Conservation (phyloP, 1,140 invertebrate species). For the Pemphigus obesinymphae region DNA sequence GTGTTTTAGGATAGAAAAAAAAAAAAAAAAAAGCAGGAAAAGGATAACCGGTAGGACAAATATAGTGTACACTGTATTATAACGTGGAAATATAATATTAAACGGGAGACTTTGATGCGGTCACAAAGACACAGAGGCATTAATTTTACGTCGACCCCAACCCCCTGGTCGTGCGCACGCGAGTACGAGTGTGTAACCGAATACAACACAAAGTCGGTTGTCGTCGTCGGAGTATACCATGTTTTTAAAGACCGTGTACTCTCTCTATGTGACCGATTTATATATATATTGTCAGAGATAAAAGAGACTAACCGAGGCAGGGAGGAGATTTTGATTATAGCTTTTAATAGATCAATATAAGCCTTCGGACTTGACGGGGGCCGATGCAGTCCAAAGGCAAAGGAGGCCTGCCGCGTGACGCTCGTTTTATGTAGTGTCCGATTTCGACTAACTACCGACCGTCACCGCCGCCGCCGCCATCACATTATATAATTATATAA, state of each 20-base stretch:
- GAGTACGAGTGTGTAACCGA: neutral
- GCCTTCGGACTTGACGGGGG: neutral
- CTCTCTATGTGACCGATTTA: too few relatives aligned
- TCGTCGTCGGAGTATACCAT: neutral
- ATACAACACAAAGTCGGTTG: slow-evolving; percentile 2
- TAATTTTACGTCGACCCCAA: slow-evolving; percentile 10
- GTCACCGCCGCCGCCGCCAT: too few relatives aligned
- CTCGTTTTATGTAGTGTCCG: slow-evolving; percentile 21
- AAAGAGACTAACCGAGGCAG: neutral
- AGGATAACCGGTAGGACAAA: neutral
- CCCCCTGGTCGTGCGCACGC: neutral
- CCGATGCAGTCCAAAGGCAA: too few relatives aligned
- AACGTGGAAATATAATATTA: neutral
- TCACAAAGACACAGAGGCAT: slow-evolving; percentile 20
- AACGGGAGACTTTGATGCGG: slow-evolving; percentile 23
- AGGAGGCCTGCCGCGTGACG: neutral
- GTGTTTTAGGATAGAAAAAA: neutral
- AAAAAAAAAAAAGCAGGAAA: too few relatives aligned
- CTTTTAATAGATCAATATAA: slow-evolving; percentile 23
- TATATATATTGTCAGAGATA: too few relatives aligned
- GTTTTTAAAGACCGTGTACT: neutral
- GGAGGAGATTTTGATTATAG: neutral
- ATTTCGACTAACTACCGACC: too few relatives aligned
- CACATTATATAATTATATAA: too few relatives aligned
- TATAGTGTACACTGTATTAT: neutral